Percentiles rank a stretch among this genome's conserved stretches.
Conservation (phyloP, 2,113 vertebrate genomes). For the Boleophthalmus pectinirostris region DNA sequence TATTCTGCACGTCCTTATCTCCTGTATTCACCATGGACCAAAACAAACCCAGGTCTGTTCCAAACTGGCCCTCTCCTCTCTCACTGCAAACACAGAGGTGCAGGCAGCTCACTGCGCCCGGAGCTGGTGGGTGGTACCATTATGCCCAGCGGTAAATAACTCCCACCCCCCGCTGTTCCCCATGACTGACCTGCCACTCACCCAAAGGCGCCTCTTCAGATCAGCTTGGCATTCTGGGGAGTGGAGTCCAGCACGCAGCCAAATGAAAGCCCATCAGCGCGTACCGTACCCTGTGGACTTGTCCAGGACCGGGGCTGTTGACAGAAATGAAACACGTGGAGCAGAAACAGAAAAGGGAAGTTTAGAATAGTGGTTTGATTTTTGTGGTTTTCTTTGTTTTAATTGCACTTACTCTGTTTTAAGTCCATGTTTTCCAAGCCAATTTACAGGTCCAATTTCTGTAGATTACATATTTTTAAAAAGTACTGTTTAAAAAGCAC, state of each 20-base stretch:
- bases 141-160: conserved; percentile 39
- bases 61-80: neutral
- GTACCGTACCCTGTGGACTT: conserved; percentile 8
- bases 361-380: neutral
- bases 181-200: conserved; percentile 24
- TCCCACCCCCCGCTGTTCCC: conserved; percentile 33
- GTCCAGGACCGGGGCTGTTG: conserved; percentile 14
- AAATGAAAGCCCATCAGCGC: conserved; percentile 40
- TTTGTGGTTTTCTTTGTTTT: too few relatives aligned
- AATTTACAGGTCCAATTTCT: too few relatives aligned
- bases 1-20: neutral
- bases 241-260: conserved; percentile 19
- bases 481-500: too few relatives aligned
- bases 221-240: conserved; percentile 13
- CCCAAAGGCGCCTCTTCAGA: conserved; percentile 35
- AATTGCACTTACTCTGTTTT: neutral
- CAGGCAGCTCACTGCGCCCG: conserved; percentile 12
- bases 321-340: neutral
- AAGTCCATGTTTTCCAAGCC: too few relatives aligned
- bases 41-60: neutral
- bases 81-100: neutral
- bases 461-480: too few relatives aligned
- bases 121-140: conserved; percentile 14
- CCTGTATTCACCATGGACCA: neutral
- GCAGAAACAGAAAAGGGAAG: neutral